Conservation (phyloP, 1,140 invertebrate species). For the Drosophila guanche region DNA sequence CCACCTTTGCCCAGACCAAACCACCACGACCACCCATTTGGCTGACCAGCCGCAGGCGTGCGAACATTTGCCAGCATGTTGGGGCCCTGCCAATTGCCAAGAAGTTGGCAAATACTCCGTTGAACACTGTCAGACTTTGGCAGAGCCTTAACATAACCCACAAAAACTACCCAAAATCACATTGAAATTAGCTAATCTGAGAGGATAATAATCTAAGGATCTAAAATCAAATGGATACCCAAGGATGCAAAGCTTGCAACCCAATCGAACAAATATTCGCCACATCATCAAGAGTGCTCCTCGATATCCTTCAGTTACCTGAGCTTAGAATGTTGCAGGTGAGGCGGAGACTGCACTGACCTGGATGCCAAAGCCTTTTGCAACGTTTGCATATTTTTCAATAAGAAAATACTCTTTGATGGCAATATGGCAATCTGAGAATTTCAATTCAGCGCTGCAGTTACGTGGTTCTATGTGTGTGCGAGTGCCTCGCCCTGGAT, state of each 20-base stretch:
- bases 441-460: neutral
- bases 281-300: neutral
- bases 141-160: neutral
- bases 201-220: too few relatives aligned
- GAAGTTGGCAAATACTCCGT: neutral
- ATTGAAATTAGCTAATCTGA: too few relatives aligned
- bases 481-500: constrained; percentile 1
- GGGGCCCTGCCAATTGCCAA: constrained; percentile 41
- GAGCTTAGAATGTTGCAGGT: neutral
- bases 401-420: constrained; percentile 58
- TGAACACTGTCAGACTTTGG: too few relatives aligned
- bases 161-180: too few relatives aligned
- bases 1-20: neutral
- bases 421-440: constrained; percentile 44
- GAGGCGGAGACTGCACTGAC: constrained; percentile 1
- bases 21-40: neutral
- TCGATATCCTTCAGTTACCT: neutral
- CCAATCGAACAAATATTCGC: neutral
- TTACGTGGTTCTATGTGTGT: neutral
- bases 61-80: constrained; percentile 56
- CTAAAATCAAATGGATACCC: too few relatives aligned
- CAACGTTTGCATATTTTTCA: constrained; percentile 72
- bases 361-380: neutral
- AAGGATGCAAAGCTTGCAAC: too few relatives aligned
- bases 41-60: constrained; percentile 45